Evolutionary conservation across 2,888 invertebrate genomes (phyloP), one percentile per base, ranked within the genome.

Genomic region (Schrankia costaestrigalis): DNA sequence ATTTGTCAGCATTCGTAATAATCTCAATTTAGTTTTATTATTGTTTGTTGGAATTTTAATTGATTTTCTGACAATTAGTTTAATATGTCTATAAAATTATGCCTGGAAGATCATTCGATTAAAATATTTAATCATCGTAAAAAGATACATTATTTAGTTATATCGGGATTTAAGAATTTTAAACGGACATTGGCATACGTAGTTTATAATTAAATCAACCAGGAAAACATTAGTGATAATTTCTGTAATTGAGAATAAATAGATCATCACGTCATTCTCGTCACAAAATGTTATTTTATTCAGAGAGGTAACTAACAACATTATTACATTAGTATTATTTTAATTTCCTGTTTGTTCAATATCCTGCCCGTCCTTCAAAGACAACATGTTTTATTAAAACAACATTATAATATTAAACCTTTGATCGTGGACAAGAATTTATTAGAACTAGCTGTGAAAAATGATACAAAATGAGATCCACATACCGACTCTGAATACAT

Each of bases 311-410:
- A 38, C 27, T 39, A 44, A 33, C 31, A 23, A 39, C 37, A 38
- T 24, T 12, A 26, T 30, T 17, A 26, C 15, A 15, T 35, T 9
- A 28, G 39, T 37, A 36, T 49, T 57, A 57, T 57, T 54, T 55
- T 55, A 50, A 44, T 53, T 66, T 69, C 68, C 70, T 67, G 68
- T 67, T 69, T 63, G 51, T 58, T 52, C 43, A 32, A 35, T n/a
- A n/a, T n/a, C n/a, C n/a, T n/a, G n/a, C n/a, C n/a, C n/a, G n/a
- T n/a, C n/a, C n/a, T n/a, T n/a, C n/a, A n/a, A n/a, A n/a, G n/a
- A n/a, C n/a, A n/a, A 27, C 19, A 11, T 12, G 11, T 30, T 22
- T 8, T 30, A n/a, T 24, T 10, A n/a, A 22, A 33, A 13, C 3
- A 9, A 14, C 10, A 19, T 43, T 30, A 38, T 45, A 28, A 32